Evolutionary conservation across 1,140 invertebrate genomes (phyloP), one percentile per base, ranked within the genome.

Genomic region (Conopomorpha cramerella): DNA sequence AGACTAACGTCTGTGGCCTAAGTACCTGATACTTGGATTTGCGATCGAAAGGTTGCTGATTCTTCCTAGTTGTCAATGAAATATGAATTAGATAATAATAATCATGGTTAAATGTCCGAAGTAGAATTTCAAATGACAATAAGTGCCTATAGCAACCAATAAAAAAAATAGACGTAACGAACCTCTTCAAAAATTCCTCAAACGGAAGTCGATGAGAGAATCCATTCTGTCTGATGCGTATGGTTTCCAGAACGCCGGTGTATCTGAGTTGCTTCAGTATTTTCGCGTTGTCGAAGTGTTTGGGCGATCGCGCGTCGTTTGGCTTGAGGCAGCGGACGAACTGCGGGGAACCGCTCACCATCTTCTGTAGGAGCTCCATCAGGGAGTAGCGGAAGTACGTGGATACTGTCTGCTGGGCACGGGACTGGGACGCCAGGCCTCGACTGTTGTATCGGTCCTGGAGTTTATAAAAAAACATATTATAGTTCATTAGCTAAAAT

Each of bases 281-380:
- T 63, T 91, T 90, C 3, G 83, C 77, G 4, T 81, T 79, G 45
- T 91, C 86, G 56, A 91, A 91, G 35, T 77, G 72, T 42, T 84
- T 84, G 1, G 89, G 82, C 19, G 82, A 79, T 43, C 86, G 83
- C 16, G 81, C 78, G 46, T 90, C 88, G 57, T 92, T 93, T 3
- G 91, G 91, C 71, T 91, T 90, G 26, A 93, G 84, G 46, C 91
- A 93, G 41, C 90, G 82, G 8, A 93, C 87, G 71, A 93, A 93
- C 60, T 92, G 90, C 2, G 90, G 90, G 4, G 83, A 82, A 0
- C 83, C 82, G 18, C 85, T 86, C 2, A 92, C 88, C 86, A 92
- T 91, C 65, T 91, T 91, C 58, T 91, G 88, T 10, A 93, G 80
- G 4, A 93, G 70, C 60, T 93, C 91, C 87, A 91, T 91, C 15